These are phyloP conservation scores for Drosophila birchii DNA, from an alignment of 2,888 invertebrate species.

Conservation along the genomic window DNA sequence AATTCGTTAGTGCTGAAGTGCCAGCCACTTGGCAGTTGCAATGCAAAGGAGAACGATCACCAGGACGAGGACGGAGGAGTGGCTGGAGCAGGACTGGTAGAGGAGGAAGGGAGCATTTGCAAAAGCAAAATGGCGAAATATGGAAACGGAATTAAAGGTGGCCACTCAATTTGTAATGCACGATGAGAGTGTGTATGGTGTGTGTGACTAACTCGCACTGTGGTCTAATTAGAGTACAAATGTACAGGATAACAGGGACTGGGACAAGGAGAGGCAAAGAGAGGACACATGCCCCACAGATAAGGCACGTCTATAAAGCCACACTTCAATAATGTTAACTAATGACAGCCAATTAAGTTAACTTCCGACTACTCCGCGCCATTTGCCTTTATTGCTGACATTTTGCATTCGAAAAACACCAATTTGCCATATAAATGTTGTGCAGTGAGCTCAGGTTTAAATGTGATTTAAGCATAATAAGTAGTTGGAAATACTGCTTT, in stretches of 20 bases:
- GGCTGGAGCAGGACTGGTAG: background rate
- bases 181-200: slow-evolving; percentile 37
- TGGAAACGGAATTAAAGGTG: slow-evolving; percentile 50
- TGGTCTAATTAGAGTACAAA: slow-evolving; percentile 66
- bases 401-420: slow-evolving; percentile 5
- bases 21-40: slow-evolving; percentile 69
- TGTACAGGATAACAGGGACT: slow-evolving; percentile 31
- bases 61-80: background rate
- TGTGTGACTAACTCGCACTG: slow-evolving; percentile 2
- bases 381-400: slow-evolving; percentile 4
- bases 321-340: slow-evolving; percentile 20
- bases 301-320: slow-evolving; percentile 24
- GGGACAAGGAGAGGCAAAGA: background rate
- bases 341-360: slow-evolving; percentile 47
- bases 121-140: slow-evolving; percentile 46
- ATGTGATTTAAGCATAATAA: too few species aligned
- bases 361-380: slow-evolving; percentile 1
- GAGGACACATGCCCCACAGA: slow-evolving; percentile 2
- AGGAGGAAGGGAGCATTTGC: slow-evolving; percentile 5
- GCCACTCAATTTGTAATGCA: slow-evolving; percentile 64
- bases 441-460: too few species aligned
- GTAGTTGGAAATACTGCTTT: too few species aligned
- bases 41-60: slow-evolving; percentile 15
- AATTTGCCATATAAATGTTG: too few species aligned
- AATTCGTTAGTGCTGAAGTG: slow-evolving; percentile 67